These are phyloP conservation scores for Coreoperca whiteheadi DNA, from an alignment of 2,113 vertebrate species.

Conservation along the genomic window DNA sequence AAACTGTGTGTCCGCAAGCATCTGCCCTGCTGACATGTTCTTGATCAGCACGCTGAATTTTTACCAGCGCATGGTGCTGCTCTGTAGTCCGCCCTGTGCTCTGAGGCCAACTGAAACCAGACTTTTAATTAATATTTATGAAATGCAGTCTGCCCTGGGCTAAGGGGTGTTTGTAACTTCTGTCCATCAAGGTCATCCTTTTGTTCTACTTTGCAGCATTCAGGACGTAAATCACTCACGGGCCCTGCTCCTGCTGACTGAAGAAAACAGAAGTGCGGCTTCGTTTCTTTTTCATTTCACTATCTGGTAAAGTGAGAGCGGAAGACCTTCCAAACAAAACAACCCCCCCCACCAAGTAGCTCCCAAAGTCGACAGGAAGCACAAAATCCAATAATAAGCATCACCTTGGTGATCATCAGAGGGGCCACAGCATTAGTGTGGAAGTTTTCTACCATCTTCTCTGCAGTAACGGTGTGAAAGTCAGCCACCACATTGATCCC, in stretches of 20 bases:
- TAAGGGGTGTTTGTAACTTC: neutral
- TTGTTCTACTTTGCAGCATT: constrained; percentile 21
- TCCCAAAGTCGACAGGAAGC: neutral
- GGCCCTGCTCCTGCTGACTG: neutral
- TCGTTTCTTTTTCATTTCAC: neutral
- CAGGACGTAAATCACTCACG: neutral
- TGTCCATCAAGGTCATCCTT: constrained; percentile 41
- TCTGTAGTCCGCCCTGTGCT: constrained; percentile 22
- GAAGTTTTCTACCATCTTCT: constrained; percentile 86
- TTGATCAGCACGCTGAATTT: constrained; percentile 45
- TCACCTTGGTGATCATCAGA: constrained; percentile 87
- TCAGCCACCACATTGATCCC: constrained; percentile 81
- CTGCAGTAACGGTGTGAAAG: constrained; percentile 82
- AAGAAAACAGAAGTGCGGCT: neutral
- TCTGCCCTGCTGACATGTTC: constrained; percentile 32
- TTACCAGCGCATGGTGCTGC: constrained; percentile 1
- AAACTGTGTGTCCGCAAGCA: constrained; percentile 42
- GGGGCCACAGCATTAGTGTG: constrained; percentile 85
- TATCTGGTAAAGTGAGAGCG: neutral
- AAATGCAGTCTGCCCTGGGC: constrained; percentile 15
- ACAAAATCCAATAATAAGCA: neutral
- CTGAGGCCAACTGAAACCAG: constrained; percentile 17
- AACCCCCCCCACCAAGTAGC: neutral
- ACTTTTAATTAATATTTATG: constrained; percentile 60
- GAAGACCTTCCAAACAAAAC: neutral